Percentiles rank a stretch among this genome's conserved stretches.
phyloP scores from a whole-genome alignment of 2,888 invertebrate species.

The Drosophila anceps region DNA sequence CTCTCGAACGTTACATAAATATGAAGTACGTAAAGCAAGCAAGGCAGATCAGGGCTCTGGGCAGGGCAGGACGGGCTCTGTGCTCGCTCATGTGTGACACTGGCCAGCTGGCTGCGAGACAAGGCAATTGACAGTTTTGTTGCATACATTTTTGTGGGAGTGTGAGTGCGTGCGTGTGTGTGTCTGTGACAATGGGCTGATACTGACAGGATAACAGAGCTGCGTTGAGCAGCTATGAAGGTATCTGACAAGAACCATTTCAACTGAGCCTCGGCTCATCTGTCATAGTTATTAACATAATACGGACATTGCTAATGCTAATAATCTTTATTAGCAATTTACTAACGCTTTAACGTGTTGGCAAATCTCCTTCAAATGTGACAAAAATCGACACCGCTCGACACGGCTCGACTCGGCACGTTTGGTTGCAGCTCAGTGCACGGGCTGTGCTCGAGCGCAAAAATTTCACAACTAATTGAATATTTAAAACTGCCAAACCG shows the following conservation, averaged over 20 bases:
- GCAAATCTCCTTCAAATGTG: constrained; percentile 41
- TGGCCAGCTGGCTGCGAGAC: constrained; percentile 60
- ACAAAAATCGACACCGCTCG: constrained; percentile 56
- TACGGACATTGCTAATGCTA: not conserved
- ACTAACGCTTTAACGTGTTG: constrained; percentile 33
- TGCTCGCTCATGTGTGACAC: constrained; percentile 66
- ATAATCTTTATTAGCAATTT: constrained; percentile 6
- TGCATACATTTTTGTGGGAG: constrained; percentile 61
- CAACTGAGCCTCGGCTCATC: constrained; percentile 43
- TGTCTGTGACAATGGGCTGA: constrained; percentile 49
- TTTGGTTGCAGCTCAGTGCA: constrained; percentile 11
- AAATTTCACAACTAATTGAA: constrained; percentile 83
- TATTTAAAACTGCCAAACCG: constrained; percentile 83
- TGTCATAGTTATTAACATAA: constrained; percentile 51
- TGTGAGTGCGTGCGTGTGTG: not conserved
- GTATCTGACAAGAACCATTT: constrained; percentile 47
- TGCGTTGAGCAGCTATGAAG: constrained; percentile 3
- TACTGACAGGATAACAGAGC: constrained; percentile 48
- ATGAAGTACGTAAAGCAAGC: constrained; percentile 25
- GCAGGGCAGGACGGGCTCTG: no score
- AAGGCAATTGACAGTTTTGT: constrained; percentile 69
- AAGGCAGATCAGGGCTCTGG: not conserved
- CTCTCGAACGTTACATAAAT: constrained; percentile 53
- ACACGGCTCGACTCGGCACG: constrained; percentile 9
- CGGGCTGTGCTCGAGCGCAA: constrained; percentile 50